These are phyloP conservation scores for Dromius quadrimaculatus DNA, from an alignment of 2,888 invertebrate species.

Conservation along the genomic window DNA sequence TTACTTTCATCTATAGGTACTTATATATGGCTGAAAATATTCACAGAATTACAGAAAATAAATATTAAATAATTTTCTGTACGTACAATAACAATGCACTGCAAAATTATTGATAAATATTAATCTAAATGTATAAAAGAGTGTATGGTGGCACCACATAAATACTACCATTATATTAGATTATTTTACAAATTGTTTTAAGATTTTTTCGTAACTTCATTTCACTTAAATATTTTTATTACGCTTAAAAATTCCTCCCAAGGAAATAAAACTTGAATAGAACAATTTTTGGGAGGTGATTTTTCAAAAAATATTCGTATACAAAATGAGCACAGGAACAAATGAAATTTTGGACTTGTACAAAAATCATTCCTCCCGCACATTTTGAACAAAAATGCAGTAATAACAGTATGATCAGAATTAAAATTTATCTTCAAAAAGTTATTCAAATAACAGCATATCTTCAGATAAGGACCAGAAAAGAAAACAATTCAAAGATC, in stretches of 20 bases:
- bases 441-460: too few relatives aligned
- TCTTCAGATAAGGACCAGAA: too few relatives aligned
- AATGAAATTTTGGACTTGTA: too few relatives aligned
- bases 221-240: constrained; percentile 24
- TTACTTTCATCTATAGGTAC: constrained; percentile 33
- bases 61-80: constrained; percentile 29
- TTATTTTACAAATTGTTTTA: constrained; percentile 32
- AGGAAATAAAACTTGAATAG: neutral
- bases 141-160: constrained; percentile 44
- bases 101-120: constrained; percentile 44
- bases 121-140: constrained; percentile 50
- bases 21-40: constrained; percentile 38
- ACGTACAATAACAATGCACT: constrained; percentile 44
- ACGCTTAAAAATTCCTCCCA: neutral
- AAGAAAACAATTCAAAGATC: too few relatives aligned
- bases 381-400: too few relatives aligned
- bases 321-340: too few relatives aligned
- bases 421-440: too few relatives aligned
- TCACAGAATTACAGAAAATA: constrained; percentile 32
- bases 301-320: too few relatives aligned
- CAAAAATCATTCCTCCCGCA: too few relatives aligned
- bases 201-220: neutral
- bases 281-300: neutral
- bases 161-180: constrained; percentile 36
- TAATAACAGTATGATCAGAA: too few relatives aligned